Percentiles rank a stretch among this genome's conserved stretches.
phyloP scores from a whole-genome alignment of 2,888 invertebrate species.

The Chalcis sispes region DNA sequence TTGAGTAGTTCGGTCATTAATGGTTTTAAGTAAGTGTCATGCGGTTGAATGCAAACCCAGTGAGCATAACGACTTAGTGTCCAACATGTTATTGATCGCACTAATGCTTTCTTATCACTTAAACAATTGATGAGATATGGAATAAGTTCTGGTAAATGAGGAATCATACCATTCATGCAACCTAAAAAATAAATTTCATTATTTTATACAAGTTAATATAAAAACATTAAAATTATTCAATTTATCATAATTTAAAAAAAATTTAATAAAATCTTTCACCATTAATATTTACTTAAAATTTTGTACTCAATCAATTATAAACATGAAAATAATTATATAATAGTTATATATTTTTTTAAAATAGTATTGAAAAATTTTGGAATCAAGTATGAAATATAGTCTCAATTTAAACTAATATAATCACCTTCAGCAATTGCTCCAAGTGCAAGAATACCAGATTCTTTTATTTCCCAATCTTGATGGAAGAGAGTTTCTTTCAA shows the following conservation, averaged over 20 bases:
- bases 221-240: neutral
- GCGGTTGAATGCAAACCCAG: conserved; percentile 98
- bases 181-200: conserved; percentile 76
- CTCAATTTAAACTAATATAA: no score
- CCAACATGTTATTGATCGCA: conserved; percentile 99
- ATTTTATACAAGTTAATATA: neutral
- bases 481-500: conserved; percentile 97
- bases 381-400: no score
- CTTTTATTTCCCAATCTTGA: conserved; percentile 97
- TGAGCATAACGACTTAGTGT: conserved; percentile 97
- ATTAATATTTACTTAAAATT: no score
- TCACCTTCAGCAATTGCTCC: conserved; percentile 95
- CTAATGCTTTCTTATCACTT: conserved; percentile 95
- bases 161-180: conserved; percentile 95
- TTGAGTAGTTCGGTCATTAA: conserved; percentile 96
- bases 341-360: no score
- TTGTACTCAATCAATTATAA: no score
- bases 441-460: conserved; percentile 91
- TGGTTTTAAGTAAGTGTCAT: conserved; percentile 94
- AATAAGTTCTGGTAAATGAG: conserved; percentile 95
- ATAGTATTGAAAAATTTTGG: no score
- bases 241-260: conserved; percentile 22
- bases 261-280: no score
- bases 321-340: no score
- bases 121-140: conserved; percentile 96